Evolutionary conservation across 1,140 invertebrate genomes (phyloP), one percentile per base, ranked within the genome.

Genomic region (Ylistrum balloti): DNA sequence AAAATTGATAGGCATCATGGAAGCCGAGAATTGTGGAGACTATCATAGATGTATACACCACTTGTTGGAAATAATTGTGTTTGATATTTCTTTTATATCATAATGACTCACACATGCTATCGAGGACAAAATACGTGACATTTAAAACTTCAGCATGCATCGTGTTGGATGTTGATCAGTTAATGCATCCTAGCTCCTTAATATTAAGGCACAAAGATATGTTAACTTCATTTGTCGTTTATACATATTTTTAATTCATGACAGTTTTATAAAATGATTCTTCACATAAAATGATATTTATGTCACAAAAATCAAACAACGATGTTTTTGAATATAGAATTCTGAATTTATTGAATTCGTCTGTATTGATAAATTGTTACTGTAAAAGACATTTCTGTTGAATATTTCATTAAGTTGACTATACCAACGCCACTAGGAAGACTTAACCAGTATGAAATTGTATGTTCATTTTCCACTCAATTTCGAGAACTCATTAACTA

Each of bases 391-490:
- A 38, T 38, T 7, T 38, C 35, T 38, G 5, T 38, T 38, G 5
- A 45, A 45, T 45, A 17, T 45, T 45, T 45, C 17, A 17, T 45
- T 28, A 74, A 74, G 56, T 1, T 74, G 56, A 74, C n/a, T 7
- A 28, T 74, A 5, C 56, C 9, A 5, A 17, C 28, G 22, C 1
- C 5, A 74, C n/a, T 74, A 28, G 5, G 28, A 1, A 28, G 2
- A 74, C 22, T 28, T 74, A n/a, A 17, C 17, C 56, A 74, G 56
- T 74, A 74, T 74, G 56, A 74, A 74, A 74, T 74, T 74, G 56
- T 28, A 74, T 74, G 56, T 74, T 74, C 56, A 74, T 74, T 74
- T 74, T 74, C 56, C 56, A 74, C 56, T 74, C 56, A 74, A 74
- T 74, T 74, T 74, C 22, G 56, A 74, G 56, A 74, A 74, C 22